These are phyloP conservation scores for Xestoiulus laeticollis DNA, from an alignment of 2,888 invertebrate species.

Conservation along the genomic window DNA sequence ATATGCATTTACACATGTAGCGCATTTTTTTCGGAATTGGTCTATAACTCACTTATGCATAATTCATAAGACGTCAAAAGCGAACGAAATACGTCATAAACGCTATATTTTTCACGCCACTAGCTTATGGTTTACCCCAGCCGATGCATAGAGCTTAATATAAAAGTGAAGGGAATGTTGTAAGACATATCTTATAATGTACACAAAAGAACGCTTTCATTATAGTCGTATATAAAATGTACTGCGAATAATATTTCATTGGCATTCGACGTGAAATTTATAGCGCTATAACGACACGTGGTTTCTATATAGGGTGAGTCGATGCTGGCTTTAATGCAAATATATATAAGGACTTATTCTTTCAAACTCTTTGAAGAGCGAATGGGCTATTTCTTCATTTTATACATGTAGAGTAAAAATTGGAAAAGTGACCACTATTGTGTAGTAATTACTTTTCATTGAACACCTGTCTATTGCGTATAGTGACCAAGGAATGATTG, in stretches of 20 bases:
- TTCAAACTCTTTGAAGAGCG: no score
- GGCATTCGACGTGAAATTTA: neutral
- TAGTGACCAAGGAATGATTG: no score
- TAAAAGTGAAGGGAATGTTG: neutral
- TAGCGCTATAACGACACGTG: neutral
- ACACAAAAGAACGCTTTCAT: constrained; percentile 1
- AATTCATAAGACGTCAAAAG: neutral
- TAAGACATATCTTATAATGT: neutral
- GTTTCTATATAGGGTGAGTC: neutral
- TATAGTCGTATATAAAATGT: neutral
- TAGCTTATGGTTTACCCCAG: neutral
- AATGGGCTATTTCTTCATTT: no score
- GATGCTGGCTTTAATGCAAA: no score
- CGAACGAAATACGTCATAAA: constrained; percentile 30
- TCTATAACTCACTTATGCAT: constrained; percentile 34
- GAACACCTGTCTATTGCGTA: no score
- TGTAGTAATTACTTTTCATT: no score
- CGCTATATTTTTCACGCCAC: neutral
- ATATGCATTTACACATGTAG: constrained; percentile 12
- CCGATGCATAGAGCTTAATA: neutral
- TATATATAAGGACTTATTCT: no score
- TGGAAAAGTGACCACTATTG: no score
- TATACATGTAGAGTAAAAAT: no score
- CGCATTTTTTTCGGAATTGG: neutral
- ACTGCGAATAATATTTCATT: constrained; percentile 18